These are phyloP conservation scores for Trinorchestia longiramus DNA, from an alignment of 1,140 invertebrate species.

Conservation along the genomic window DNA sequence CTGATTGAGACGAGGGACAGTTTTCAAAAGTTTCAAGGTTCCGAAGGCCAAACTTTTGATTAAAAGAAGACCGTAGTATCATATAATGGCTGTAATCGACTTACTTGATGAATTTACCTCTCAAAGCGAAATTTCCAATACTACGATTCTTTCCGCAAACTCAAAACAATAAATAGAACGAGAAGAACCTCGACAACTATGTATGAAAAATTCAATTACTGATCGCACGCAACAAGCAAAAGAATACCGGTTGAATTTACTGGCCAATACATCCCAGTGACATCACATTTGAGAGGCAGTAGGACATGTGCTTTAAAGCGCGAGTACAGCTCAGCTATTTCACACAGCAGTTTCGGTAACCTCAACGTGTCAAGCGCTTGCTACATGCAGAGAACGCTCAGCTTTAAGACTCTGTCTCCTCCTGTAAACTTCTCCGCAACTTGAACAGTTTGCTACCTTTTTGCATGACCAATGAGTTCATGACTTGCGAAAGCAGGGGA, in stretches of 20 bases:
- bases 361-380: constrained; percentile 43
- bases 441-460: not conserved
- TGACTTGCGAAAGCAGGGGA: not conserved
- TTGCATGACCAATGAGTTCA: not conserved
- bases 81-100: not conserved
- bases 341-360: not conserved
- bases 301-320: constrained; percentile 16
- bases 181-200: not conserved
- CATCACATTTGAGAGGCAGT: not conserved
- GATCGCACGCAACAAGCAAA: not conserved
- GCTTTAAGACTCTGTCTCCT: constrained; percentile 3
- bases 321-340: not conserved
- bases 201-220: not conserved
- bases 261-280: not conserved
- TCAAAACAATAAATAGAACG: not conserved
- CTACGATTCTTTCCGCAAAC: not conserved
- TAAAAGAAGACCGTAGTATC: constrained; percentile 5
- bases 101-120: not conserved
- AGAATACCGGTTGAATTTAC: not conserved
- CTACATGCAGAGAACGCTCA: not conserved
- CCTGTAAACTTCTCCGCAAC: not conserved
- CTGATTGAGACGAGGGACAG: constrained; percentile 14
- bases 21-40: constrained; percentile 5
- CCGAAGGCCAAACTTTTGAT: not conserved
- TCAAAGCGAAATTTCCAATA: not conserved